Conservation (phyloP, 2,888 invertebrate genomes). For the Xanthorhoe designata region DNA sequence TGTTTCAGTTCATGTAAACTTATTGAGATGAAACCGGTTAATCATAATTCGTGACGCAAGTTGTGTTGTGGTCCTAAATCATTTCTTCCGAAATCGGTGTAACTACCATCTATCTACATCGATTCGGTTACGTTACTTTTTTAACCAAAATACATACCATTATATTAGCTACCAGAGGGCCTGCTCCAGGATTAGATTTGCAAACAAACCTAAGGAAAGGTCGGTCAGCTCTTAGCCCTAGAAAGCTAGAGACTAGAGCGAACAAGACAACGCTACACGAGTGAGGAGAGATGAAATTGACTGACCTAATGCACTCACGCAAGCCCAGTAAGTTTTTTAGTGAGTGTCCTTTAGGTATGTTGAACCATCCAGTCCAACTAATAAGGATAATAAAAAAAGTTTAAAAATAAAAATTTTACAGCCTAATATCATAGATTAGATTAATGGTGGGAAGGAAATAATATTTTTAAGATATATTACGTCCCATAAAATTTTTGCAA, state of each 20-base stretch:
- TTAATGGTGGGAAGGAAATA: neutral
- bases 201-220: slow-evolving; percentile 19
- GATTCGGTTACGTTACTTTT: too few relatives aligned
- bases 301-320: slow-evolving; percentile 65
- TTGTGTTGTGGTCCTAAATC: too few relatives aligned
- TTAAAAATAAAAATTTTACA: neutral
- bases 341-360: slow-evolving; percentile 28
- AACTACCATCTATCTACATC: too few relatives aligned
- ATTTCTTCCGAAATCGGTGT: too few relatives aligned
- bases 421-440: neutral
- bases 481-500: neutral
- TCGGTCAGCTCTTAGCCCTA: slow-evolving; percentile 33
- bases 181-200: slow-evolving; percentile 1
- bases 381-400: neutral
- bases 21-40: too few relatives aligned
- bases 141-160: too few relatives aligned
- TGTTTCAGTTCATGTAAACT: too few relatives aligned
- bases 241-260: slow-evolving; percentile 35
- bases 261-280: slow-evolving; percentile 45
- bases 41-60: too few relatives aligned
- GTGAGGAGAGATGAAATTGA: slow-evolving; percentile 48
- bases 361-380: neutral
- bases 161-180: neutral
- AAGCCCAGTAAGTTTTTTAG: slow-evolving; percentile 48
- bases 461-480: neutral